Evolutionary conservation across 2,888 invertebrate genomes (phyloP), one percentile per base, ranked within the genome.

Genomic region (Orthonevra nobilis): DNA sequence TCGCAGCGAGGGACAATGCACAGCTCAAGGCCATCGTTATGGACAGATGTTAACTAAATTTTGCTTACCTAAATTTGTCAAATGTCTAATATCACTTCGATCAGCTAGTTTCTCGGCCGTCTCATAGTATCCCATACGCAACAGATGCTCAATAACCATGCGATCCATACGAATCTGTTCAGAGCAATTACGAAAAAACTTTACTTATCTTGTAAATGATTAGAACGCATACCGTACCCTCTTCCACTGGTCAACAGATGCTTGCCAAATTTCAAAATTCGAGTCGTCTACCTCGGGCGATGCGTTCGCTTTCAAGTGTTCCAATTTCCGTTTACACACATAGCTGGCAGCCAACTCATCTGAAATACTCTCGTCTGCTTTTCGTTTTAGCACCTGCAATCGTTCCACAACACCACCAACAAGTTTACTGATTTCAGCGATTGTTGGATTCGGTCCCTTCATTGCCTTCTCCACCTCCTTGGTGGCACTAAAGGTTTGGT

Each of bases 131-230:
- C 99, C 99, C 86, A 95, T 94, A 68, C 98, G 91, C 14, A 99
- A 91, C 86, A 98, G 95, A 89, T 99, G 98, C 87, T 99, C 99
- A 9, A 99, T 96, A 54, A 99, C 91, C 95, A 99, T 96, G 56
- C 99, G 92, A 89, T 99, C 98, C 60, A 99, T 90, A 23, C 98
- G 92, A 81, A 95, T 83, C 83, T 85, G 56, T 36, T 81, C 20
- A 28, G 9, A 28, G 12, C 30, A 26, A 42, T 10, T 14, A 23
- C 15, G 2, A 14, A 48, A 1, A n/a, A n/a, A 19, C 3, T 1
- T 32, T 10, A 2, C 10, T 10, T 2, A 32, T n/a, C n/a, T n/a
- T n/a, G n/a, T n/a, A n/a, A n/a, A n/a, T n/a, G n/a, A n/a, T n/a
- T n/a, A n/a, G n/a, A n/a, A n/a, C n/a, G n/a, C n/a, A n/a, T n/a